These are phyloP conservation scores for Melitaea athalia DNA, from an alignment of 2,888 invertebrate species.

Conservation along the genomic window DNA sequence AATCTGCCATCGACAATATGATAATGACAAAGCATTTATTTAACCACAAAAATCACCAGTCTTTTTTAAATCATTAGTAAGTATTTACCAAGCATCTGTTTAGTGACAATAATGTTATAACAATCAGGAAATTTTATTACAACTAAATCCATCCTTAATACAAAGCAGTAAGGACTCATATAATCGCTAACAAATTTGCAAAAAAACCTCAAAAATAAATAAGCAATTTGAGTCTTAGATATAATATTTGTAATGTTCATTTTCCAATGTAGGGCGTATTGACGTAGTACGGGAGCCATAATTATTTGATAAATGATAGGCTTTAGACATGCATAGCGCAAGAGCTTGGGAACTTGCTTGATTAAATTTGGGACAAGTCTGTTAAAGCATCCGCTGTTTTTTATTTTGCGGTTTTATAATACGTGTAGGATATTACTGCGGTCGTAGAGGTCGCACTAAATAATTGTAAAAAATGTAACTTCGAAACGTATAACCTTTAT, in stretches of 20 bases:
- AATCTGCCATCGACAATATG: conserved; percentile 28
- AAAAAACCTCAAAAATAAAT: conserved; percentile 22
- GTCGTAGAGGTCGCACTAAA: conserved; percentile 22
- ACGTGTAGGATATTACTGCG: conserved; percentile 43
- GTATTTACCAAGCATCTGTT: conserved; percentile 44
- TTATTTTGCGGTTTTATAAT: conserved; percentile 43
- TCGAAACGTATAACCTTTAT: conserved; percentile 6
- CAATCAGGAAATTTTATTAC: not conserved
- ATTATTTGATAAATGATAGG: conserved; percentile 53
- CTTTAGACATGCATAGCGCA: conserved; percentile 48
- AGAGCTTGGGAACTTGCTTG: conserved; percentile 51
- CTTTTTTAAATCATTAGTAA: conserved; percentile 40
- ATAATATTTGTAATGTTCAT: not conserved
- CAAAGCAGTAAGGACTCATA: not conserved
- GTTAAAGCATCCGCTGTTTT: conserved; percentile 42
- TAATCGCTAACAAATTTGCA: conserved; percentile 12
- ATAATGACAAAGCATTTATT: conserved; percentile 22
- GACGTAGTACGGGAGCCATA: conserved; percentile 40
- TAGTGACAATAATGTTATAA: conserved; percentile 39
- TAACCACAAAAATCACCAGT: conserved; percentile 26
- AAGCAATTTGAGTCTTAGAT: conserved; percentile 39
- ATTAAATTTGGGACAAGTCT: conserved; percentile 49
- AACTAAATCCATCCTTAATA: not conserved
- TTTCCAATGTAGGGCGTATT: not conserved
- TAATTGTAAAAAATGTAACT: conserved; percentile 2